Evolutionary conservation across 2,797 vertebrate species (phyloP).

Genomic region (Cossypha dichroa): DNA sequence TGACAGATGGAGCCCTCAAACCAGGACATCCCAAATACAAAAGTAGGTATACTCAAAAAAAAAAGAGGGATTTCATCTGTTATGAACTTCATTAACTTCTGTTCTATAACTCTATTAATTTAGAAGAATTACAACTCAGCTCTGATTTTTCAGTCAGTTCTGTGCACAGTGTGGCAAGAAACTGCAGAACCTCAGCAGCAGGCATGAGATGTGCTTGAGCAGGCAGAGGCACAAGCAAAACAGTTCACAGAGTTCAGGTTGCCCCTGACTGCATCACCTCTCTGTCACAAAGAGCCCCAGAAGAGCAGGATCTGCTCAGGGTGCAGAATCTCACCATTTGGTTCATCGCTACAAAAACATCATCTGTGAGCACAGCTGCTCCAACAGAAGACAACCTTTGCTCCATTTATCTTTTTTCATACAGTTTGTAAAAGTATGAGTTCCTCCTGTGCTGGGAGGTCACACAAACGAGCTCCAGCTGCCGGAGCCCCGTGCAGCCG

Average conservation of each 20-base stretch:
- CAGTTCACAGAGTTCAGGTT: neutral
- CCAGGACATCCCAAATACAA: neutral
- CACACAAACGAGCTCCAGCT: neutral
- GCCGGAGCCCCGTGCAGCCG: fast-evolving
- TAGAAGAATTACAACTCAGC: neutral
- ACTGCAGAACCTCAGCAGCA: neutral
- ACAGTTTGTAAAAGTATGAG: neutral
- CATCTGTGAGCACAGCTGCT: neutral
- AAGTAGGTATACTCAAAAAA: neutral
- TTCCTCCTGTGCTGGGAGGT: neutral
- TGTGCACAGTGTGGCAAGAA: neutral
- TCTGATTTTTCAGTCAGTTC: neutral
- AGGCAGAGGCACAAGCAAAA: neutral
- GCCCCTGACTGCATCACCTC: neutral
- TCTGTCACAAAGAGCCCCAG: neutral
- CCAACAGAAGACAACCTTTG: neutral
- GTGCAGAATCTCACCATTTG: neutral
- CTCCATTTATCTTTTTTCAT: neutral
- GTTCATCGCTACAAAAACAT: neutral
- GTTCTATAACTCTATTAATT: neutral
- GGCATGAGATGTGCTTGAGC: neutral
- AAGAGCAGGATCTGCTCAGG: neutral
- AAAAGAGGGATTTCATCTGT: neutral
- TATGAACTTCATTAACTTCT: neutral
- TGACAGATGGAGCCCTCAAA: neutral